Evolutionary conservation across 1,140 invertebrate genomes (phyloP), one percentile per base, ranked within the genome.

Genomic region (Cydia splendana): DNA sequence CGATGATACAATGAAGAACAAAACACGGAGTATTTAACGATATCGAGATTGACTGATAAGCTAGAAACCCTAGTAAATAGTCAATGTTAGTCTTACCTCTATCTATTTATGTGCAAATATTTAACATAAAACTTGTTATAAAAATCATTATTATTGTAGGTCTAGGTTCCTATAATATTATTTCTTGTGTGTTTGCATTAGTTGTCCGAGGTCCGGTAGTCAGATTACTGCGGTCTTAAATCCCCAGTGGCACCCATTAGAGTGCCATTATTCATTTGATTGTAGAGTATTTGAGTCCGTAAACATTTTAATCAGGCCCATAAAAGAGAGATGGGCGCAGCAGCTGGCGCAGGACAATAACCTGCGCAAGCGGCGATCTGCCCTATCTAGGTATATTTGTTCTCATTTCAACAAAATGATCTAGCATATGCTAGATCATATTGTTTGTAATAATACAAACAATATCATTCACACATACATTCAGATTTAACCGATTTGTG

Each of bases 341-440:
- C 51, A 53, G 51, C 51, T 53, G 51, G n/a, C 51, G 51, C 51
- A 53, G 57, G 57, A 62, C 57, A 62, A 62, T 62, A 62, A 62
- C 57, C 20, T 62, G 57, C 57, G 53, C 18, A 18, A 20, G 18
- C 53, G 53, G 0, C 53, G 18, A 62, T 62, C n/a, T 24, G 53
- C 18, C n/a, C 9, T 62, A 62, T 10, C 51, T n/a, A n/a, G 15
- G 13, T n/a, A 53, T 9, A 4, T 53, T n/a, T 53, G 51, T 53
- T n/a, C 13, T n/a, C 51, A 53, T 53, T n/a, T n/a, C 15, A 53
- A 10, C 51, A n/a, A n/a, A n/a, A 45, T 13, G 51, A n/a, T 51
- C 48, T 51, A 12, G 4, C 42, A 24, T 24, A 24, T 24, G 24
- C 24, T 24, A 24, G 24, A 24, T 24, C 24, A 24, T 24, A 24